Evolutionary conservation across 2,113 vertebrate species (phyloP).

Genomic region (Sceloporus tristichus): DNA sequence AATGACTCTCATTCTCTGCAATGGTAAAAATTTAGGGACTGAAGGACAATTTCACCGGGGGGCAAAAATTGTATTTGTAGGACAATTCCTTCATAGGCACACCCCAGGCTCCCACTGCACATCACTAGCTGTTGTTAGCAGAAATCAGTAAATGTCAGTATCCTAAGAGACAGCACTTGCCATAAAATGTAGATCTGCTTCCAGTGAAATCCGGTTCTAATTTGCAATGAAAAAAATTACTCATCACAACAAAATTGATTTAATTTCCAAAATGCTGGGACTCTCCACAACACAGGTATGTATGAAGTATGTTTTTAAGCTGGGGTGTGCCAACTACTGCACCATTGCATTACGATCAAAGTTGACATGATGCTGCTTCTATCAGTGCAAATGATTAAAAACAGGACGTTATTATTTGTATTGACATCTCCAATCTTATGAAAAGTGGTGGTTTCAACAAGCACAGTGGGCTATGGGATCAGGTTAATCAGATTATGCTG

Average conservation of each 20-base stretch:
- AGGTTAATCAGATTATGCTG: slow-evolving; percentile 69
- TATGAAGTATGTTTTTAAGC: neutral
- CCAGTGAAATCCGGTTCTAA: neutral
- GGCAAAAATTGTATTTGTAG: too few species aligned
- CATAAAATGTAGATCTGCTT: neutral
- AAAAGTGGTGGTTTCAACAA: slow-evolving; percentile 72
- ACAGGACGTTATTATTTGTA: slow-evolving; percentile 44
- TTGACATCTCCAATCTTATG: slow-evolving; percentile 54
- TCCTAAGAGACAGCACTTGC: neutral
- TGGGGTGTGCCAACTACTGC: neutral
- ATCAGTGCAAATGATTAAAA: slow-evolving; percentile 12
- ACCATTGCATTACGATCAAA: neutral
- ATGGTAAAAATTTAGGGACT: too few species aligned
- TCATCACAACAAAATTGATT: neutral
- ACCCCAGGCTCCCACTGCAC: neutral
- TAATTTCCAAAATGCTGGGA: neutral
- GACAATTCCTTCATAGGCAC: too few species aligned
- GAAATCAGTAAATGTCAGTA: neutral
- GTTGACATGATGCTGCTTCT: neutral
- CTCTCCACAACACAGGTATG: neutral
- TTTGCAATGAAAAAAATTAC: neutral
- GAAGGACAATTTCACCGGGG: too few species aligned
- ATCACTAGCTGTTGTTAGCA: neutral
- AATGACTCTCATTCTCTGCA: too few species aligned
- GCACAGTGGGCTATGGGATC: slow-evolving; percentile 75